Base-by-base conservation (phyloP, 1,140 invertebrate genomes). In the Pectinophora gossypiella region DNA sequence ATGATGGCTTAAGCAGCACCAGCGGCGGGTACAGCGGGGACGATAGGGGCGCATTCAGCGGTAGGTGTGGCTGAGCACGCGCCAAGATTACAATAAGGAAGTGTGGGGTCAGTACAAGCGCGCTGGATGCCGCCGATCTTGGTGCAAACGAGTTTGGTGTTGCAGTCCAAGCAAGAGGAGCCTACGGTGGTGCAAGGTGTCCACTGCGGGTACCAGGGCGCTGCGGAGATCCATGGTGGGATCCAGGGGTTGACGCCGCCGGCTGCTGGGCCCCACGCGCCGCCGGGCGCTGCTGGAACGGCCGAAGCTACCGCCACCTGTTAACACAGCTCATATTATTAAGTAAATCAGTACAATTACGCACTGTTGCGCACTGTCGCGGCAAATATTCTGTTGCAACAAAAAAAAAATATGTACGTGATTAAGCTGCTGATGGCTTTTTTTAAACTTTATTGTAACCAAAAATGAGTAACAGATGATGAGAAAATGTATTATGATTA, bases 11-110 rank as follows among this genome's bases (percentile, higher is more conserved):
- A n/a, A 9, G 27, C 7, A 32, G 27, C 27, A n/a, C 2, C 27
- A 3, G 27, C 9, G 27, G 27, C 27, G 27, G 27, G 9, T 9
- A n/a, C 27, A 32, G 27, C 27, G 2, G 9, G 9, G 7, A 59
- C 21, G 1, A 35, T 21, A 3, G 65, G 63, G 1, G 68, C 70
- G 38, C 83, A 86, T 48, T 74, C 76, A n/a, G 57, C 71, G 1
- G 76, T 56, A 1, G 81, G 83, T 0, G 81, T 85, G 6, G 74
- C 77, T 0, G 81, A 83, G 49, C 83, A 86, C 53, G 73, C 67
- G 15, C 84, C 84, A 12, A 79, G 57, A 58, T 84, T 84, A 62
- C 84, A 87, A 62, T 82, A 72, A 0, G 84, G 84, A 18, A 75
- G 19, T 0, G 72, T 63, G 1, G 81, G 81, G 52, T 87, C 83